Evolutionary conservation across 2,113 vertebrate genomes (phyloP).

Genomic region (Petrocephalus microphthalmus): DNA sequence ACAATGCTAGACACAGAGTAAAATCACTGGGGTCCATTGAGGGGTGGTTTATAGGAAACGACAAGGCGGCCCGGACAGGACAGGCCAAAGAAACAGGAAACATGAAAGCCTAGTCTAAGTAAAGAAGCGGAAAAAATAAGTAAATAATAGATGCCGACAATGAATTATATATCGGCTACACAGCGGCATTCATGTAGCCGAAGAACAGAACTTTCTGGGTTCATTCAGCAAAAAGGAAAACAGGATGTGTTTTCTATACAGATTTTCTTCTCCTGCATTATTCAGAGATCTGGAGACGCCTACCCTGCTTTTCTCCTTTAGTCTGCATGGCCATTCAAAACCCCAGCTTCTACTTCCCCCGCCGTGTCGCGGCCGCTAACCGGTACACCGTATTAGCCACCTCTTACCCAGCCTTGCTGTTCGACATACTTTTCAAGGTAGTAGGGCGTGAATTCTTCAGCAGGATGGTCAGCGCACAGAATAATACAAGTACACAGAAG

Average conservation of each 20-base stretch:
- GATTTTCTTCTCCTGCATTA: conserved; percentile 33
- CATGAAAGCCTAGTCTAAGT: conserved; percentile 34
- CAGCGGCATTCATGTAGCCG: conserved; percentile 44
- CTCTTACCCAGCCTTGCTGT: neutral
- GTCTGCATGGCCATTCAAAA: conserved; percentile 36
- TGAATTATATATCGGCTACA: conserved; percentile 45
- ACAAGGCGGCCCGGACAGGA: neutral
- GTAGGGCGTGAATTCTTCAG: neutral
- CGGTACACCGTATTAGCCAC: neutral
- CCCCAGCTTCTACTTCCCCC: conserved; percentile 10
- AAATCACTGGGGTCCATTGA: neutral
- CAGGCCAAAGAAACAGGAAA: conserved; percentile 20
- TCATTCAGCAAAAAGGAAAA: conserved; percentile 42
- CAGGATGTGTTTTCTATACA: conserved; percentile 12
- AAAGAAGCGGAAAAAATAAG: conserved; percentile 46
- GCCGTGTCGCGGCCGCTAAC: neutral
- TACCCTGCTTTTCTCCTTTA: conserved; percentile 27
- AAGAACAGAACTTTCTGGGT: conserved; percentile 30
- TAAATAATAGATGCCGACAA: conserved; percentile 58
- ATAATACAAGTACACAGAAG: neutral
- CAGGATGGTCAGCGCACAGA: neutral
- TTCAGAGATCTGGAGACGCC: conserved; percentile 37
- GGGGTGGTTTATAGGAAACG: conserved; percentile 15
- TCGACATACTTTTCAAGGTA: neutral
- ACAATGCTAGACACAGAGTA: conserved; percentile 31